Conservation (phyloP, 2,113 vertebrate genomes). For the Oostethus manadensis region DNA sequence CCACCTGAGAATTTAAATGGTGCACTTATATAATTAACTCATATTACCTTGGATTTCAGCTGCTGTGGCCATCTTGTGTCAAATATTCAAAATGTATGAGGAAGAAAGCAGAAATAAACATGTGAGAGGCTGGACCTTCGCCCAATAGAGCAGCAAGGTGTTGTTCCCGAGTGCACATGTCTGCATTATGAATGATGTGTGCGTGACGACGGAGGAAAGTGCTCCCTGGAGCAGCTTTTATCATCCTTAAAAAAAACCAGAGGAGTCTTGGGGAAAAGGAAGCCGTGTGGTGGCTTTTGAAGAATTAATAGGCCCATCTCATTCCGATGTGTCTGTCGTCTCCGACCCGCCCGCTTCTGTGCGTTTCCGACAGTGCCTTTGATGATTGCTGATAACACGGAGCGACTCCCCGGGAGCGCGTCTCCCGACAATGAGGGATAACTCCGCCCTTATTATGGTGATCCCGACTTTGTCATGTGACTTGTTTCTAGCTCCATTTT, state of each 20-base stretch:
- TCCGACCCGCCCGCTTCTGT: constrained; percentile 57
- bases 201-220: constrained; percentile 25
- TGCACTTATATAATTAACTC: no score
- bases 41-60: no score
- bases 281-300: constrained; percentile 56
- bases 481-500: constrained; percentile 15
- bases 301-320: constrained; percentile 70
- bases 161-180: not conserved
- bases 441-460: constrained; percentile 60
- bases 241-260: constrained; percentile 67
- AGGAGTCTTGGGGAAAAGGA: constrained; percentile 50
- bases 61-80: no score
- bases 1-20: no score
- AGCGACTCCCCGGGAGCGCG: constrained; percentile 54
- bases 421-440: no score
- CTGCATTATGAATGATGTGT: constrained; percentile 57
- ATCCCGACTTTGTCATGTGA: constrained; percentile 66
- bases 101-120: no score
- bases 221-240: constrained; percentile 56
- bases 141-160: no score
- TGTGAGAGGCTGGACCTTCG: no score
- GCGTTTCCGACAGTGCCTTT: constrained; percentile 75
- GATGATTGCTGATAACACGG: constrained; percentile 70
- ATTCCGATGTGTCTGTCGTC: constrained; percentile 63
- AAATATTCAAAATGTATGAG: no score